A percentile compares a stretch with the other conserved stretches of the same genome.
These are phyloP conservation scores for Temnothorax ravouxi DNA, from an alignment of 2,888 invertebrate genomes.

Conservation along the genomic window DNA sequence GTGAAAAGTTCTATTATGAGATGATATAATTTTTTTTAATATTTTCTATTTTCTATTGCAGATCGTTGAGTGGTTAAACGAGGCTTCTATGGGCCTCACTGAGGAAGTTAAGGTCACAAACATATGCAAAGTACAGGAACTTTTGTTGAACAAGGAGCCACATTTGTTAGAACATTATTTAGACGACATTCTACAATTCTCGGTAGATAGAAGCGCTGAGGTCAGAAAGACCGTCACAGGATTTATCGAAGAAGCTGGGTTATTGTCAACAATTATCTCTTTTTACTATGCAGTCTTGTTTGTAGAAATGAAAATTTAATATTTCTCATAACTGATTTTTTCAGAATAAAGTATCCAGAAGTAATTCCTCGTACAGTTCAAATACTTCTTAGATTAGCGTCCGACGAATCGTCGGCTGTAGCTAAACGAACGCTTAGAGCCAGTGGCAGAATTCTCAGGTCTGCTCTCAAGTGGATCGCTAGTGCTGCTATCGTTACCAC, in stretches of 20 bases:
- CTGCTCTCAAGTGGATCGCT: slow-evolving; percentile 93
- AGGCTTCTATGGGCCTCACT: slow-evolving; percentile 89
- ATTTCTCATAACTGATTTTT: slow-evolving; percentile 55
- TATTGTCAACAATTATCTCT: slow-evolving; percentile 78
- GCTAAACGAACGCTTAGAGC: slow-evolving; percentile 98
- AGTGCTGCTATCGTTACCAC: slow-evolving; percentile 89
- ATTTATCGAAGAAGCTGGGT: slow-evolving; percentile 99
- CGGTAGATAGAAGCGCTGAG: slow-evolving; percentile 93
- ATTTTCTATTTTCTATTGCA: slow-evolving; percentile 51
- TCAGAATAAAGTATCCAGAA: slow-evolving; percentile 94
- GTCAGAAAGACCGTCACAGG: slow-evolving; percentile 95
- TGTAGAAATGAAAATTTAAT: slow-evolving; percentile 1
- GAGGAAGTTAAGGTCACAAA: slow-evolving; percentile 90
- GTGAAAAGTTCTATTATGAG: not conserved
- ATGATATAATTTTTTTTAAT: slow-evolving; percentile 14
- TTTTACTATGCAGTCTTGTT: not conserved
- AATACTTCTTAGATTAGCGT: slow-evolving; percentile 91
- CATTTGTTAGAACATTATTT: slow-evolving; percentile 95
- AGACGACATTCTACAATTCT: slow-evolving; percentile 95
- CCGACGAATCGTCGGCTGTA: slow-evolving; percentile 93
- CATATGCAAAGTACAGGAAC: slow-evolving; percentile 94
- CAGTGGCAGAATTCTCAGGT: slow-evolving; percentile 94
- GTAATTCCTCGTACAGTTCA: slow-evolving; percentile 93
- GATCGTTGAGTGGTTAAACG: slow-evolving; percentile 93
- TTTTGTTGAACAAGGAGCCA: slow-evolving; percentile 92